phyloP scores from a whole-genome alignment of 2,797 vertebrate species.

The Premnoplex brunnescens region DNA sequence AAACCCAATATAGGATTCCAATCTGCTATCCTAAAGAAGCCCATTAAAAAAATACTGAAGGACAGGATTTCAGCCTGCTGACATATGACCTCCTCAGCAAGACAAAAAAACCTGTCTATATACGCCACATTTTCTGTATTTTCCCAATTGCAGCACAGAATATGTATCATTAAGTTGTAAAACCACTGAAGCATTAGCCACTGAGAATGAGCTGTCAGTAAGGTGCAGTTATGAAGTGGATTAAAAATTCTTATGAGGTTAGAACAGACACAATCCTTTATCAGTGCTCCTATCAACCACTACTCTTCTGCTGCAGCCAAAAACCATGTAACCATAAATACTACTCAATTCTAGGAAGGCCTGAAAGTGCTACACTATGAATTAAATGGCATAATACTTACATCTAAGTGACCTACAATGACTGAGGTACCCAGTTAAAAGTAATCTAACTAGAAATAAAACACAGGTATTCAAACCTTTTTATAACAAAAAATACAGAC shows the following conservation, averaged over 20 bases:
- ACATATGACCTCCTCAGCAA: neutral
- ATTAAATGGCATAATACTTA: neutral
- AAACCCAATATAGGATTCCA: neutral
- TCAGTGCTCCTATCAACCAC: neutral
- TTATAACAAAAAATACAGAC: neutral
- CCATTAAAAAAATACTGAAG: neutral
- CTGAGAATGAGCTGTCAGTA: slow-evolving; percentile 7
- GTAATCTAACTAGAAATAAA: neutral
- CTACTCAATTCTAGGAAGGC: neutral
- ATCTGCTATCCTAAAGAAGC: neutral
- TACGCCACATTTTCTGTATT: neutral
- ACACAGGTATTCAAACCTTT: neutral
- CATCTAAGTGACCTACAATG: neutral
- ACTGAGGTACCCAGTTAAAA: neutral
- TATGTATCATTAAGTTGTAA: neutral
- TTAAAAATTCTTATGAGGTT: slow-evolving; percentile 1
- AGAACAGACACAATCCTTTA: neutral
- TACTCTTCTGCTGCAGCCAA: neutral
- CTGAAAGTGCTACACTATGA: neutral
- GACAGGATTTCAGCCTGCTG: neutral
- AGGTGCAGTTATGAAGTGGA: neutral
- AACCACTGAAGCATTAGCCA: neutral
- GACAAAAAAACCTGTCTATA: neutral
- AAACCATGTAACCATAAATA: neutral
- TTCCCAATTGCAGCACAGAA: neutral